These are phyloP conservation scores for Thymelicus lineola DNA, from an alignment of 2,888 invertebrate genomes.

Conservation along the genomic window DNA sequence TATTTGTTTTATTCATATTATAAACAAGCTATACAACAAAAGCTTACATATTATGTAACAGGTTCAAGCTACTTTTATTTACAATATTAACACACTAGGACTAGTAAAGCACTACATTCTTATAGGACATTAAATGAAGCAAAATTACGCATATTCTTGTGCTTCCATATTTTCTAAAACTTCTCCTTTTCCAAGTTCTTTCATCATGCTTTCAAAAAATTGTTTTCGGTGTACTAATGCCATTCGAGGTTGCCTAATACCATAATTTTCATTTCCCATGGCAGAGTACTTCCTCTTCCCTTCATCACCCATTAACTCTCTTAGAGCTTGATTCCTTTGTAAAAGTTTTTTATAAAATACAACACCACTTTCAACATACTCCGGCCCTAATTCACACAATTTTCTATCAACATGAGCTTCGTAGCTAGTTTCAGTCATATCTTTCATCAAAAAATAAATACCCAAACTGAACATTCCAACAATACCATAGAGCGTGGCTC, in stretches of 20 bases:
- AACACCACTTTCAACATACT: constrained; percentile 89
- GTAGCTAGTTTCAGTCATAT: constrained; percentile 86
- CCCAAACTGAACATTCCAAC: constrained; percentile 84
- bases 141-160: constrained; percentile 13
- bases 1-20: not conserved
- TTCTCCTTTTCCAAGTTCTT: constrained; percentile 47
- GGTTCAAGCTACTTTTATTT: not conserved
- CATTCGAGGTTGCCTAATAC: constrained; percentile 87
- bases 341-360: constrained; percentile 91
- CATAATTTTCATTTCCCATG: constrained; percentile 88
- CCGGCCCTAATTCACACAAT: constrained; percentile 84
- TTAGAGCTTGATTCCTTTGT: constrained; percentile 89
- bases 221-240: constrained; percentile 88
- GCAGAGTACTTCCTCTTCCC: constrained; percentile 87
- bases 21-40: not conserved
- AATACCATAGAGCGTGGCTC: constrained; percentile 80
- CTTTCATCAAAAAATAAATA: constrained; percentile 87
- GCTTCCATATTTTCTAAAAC: constrained; percentile 21
- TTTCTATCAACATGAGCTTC: constrained; percentile 87
- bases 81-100: not conserved
- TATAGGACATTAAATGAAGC: not conserved
- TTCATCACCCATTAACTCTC: constrained; percentile 86
- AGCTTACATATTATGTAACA: not conserved
- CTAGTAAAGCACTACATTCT: not conserved
- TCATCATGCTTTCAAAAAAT: constrained; percentile 85